Evolutionary conservation across 2,888 invertebrate species (phyloP).

Genomic region (Leptinotarsa tumamoca): DNA sequence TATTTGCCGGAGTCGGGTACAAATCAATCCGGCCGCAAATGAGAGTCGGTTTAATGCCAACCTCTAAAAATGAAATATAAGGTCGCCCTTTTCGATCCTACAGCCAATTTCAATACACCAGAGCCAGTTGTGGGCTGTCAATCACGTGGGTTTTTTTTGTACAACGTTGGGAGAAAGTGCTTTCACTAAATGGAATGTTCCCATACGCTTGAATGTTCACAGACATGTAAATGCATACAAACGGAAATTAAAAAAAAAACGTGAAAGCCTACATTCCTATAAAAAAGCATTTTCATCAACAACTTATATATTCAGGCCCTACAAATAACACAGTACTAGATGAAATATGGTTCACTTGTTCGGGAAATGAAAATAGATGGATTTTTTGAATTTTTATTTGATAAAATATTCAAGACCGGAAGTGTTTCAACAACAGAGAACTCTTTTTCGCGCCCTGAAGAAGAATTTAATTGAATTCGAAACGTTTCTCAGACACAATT

Average conservation of each 20-base stretch:
- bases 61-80: slow-evolving; percentile 39
- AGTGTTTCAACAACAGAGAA: too few relatives aligned
- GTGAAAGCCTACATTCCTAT: too few relatives aligned
- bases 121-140: slow-evolving; percentile 23
- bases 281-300: not conserved
- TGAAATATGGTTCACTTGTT: too few relatives aligned
- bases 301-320: too few relatives aligned
- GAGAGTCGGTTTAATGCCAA: slow-evolving; percentile 51
- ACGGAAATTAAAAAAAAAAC: not conserved
- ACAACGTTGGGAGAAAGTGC: slow-evolving; percentile 5
- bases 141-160: not conserved
- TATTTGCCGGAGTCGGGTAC: slow-evolving; percentile 60
- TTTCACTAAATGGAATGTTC: slow-evolving; percentile 2
- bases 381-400: too few relatives aligned
- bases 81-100: slow-evolving; percentile 36
- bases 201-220: not conserved
- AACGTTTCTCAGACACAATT: too few relatives aligned
- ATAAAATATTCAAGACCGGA: too few relatives aligned
- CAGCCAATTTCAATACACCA: slow-evolving; percentile 30
- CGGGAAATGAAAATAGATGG: too few relatives aligned
- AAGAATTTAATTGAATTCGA: too few relatives aligned
- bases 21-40: slow-evolving; percentile 64
- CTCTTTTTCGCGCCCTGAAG: too few relatives aligned
- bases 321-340: too few relatives aligned
- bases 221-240: not conserved